Percentiles rank a stretch among this genome's conserved stretches.
These are phyloP conservation scores for Oscheius myriophilus DNA, from an alignment of 2,888 invertebrate genomes.

Conservation along the genomic window DNA sequence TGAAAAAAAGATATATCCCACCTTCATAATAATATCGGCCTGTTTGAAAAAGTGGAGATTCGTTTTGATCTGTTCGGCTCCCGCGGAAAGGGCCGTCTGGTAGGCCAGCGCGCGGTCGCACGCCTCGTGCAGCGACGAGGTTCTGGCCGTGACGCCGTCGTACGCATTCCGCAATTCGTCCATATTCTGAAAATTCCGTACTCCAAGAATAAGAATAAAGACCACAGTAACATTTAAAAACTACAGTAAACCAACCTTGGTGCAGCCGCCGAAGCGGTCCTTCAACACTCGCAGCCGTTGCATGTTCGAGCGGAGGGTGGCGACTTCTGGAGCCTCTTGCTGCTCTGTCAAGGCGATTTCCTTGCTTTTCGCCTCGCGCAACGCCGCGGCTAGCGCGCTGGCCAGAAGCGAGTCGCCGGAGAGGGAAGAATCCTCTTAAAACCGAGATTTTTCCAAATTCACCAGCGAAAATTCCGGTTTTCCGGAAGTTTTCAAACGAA, in stretches of 20 bases:
- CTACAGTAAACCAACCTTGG: conserved; percentile 30
- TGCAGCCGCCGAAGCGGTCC: conserved; percentile 43
- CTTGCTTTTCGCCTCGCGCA: conserved; percentile 16
- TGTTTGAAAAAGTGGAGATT: conserved; percentile 69
- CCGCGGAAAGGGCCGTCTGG: conserved; percentile 66
- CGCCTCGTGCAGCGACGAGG: conserved; percentile 67
- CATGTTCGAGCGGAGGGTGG: conserved; percentile 49
- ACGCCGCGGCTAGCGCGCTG: conserved; percentile 21
- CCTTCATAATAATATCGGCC: conserved; percentile 68
- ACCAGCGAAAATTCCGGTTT: not conserved
- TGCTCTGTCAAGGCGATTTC: conserved; percentile 30
- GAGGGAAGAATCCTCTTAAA: conserved; percentile 5
- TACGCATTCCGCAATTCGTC: conserved; percentile 58
- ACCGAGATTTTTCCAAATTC: not conserved
- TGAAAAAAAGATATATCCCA: not conserved
- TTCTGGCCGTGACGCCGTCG: conserved; percentile 63
- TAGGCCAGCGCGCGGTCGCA: conserved; percentile 68
- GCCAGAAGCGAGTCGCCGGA: conserved; percentile 25
- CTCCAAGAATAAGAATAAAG: no score
- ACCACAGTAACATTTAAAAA: not conserved
- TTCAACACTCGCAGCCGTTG: conserved; percentile 39
- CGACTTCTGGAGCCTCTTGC: conserved; percentile 35
- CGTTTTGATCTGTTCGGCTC: conserved; percentile 66
- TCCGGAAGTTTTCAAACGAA: not conserved
- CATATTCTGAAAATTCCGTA: conserved; percentile 54